Base-by-base conservation (phyloP, 2,888 invertebrate species). In the Blastobasis adustella region DNA sequence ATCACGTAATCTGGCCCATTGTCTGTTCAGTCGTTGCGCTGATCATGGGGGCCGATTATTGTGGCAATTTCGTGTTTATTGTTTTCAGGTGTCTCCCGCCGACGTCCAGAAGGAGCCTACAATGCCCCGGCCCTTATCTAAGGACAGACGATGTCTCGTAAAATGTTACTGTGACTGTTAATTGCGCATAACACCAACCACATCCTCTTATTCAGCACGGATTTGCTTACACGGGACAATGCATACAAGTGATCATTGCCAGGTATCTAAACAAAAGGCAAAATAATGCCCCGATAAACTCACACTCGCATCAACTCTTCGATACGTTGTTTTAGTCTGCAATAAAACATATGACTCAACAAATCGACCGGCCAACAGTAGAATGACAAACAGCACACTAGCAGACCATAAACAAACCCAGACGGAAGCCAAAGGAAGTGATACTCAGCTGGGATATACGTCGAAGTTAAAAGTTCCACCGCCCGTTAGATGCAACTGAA, bases 21-120 rank as follows among this genome's bases (percentile, higher is more conserved):
- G 87, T 87, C 79, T 78, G 81, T 71, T 23, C 80, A 77, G 75
- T 74, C 78, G 78, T 76, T 71, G 76, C 66, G 67, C 71, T 70
- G 85, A 86, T 87, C 86, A 85, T 82, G 75, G 79, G 83, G 84
- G 82, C 78, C 76, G 86, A 86, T 85, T 82, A 84, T 82, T 81
- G 81, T 85, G 76, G 85, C 86, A 82, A 85, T 87, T 84, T 82
- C 79, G 70, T 71, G 80, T 79, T 81, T 83, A 85, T 83, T 85
- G 84, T 85, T 85, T 84, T 80, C 80, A 86, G 83, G 83, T 82
- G 83, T 79, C 82, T 78, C 67, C 66, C 66, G 73, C 71, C 66
- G 58, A 57, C 54, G 55, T 60, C 67, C 73, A 75, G 68, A 76
- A 78, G 76, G 71, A 74, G 62, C 60, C 52, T 67, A 79, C 76